Percentiles rank a stretch among this genome's conserved stretches.
These are phyloP conservation scores for Rhea pennata DNA, from an alignment of 2,113 vertebrate genomes.

Conservation along the genomic window DNA sequence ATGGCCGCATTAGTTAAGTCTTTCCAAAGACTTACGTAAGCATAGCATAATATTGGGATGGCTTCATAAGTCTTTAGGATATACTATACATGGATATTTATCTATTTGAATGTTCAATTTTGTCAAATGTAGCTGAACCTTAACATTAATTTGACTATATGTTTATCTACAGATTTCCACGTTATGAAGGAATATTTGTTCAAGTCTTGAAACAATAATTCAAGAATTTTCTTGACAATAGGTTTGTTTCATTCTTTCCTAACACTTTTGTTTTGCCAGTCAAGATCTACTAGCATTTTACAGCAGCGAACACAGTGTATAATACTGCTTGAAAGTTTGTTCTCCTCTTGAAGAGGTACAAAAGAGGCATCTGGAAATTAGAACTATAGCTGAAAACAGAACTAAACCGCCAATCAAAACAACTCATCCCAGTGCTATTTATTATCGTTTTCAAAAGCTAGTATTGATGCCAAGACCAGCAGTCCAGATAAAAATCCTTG, in stretches of 20 bases:
- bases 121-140: not conserved
- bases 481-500: conserved; percentile 41
- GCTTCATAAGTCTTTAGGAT: not conserved
- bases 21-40: not conserved
- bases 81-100: not conserved
- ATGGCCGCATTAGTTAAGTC: not conserved
- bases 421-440: not conserved
- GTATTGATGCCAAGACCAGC: not conserved
- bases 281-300: not conserved
- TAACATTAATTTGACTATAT: not conserved
- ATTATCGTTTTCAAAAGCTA: not conserved
- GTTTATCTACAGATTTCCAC: not conserved
- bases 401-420: not conserved
- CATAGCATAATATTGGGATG: not conserved
- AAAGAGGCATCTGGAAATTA: not conserved
- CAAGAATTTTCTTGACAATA: not conserved
- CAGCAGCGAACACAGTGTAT: not conserved
- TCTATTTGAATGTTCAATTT: not conserved
- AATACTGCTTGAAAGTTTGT: not conserved
- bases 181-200: not conserved
- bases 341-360: not conserved
- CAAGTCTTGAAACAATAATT: not conserved
- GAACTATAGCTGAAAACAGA: not conserved
- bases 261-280: not conserved
- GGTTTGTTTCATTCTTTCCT: not conserved